phyloP scores from a whole-genome alignment of 2,888 invertebrate species.

The Macrostomum cliftonense region DNA sequence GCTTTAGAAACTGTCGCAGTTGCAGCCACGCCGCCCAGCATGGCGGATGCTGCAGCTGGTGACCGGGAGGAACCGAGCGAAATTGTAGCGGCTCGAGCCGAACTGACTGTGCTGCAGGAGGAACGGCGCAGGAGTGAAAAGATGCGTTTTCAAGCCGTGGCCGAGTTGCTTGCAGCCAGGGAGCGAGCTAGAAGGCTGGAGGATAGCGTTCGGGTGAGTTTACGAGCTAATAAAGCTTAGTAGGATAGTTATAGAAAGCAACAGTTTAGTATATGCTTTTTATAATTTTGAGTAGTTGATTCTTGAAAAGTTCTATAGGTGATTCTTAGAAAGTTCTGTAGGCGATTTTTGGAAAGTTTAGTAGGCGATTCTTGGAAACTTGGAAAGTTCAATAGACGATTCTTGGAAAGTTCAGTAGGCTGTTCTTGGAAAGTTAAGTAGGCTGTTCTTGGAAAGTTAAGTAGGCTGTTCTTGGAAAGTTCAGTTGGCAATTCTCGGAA shows the following conservation, averaged over 20 bases:
- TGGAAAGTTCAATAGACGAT: too few relatives aligned
- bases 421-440: too few relatives aligned
- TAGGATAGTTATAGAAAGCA: too few relatives aligned
- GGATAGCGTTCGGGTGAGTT: constrained; percentile 47
- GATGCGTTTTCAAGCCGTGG: constrained; percentile 55
- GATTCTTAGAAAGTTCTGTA: too few relatives aligned
- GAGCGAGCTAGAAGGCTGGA: constrained; percentile 59
- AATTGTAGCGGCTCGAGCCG: constrained; percentile 62
- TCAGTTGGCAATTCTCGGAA: too few relatives aligned
- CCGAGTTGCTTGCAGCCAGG: constrained; percentile 59
- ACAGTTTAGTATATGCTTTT: too few relatives aligned
- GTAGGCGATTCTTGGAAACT: too few relatives aligned
- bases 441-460: too few relatives aligned
- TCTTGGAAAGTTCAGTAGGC: too few relatives aligned
- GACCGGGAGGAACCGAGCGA: constrained; percentile 41
- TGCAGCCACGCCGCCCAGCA: not conserved
- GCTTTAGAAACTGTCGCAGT: not conserved
- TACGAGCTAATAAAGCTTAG: not conserved
- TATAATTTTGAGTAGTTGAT: not conserved
- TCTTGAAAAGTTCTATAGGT: constrained; percentile 17
- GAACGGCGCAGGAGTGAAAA: constrained; percentile 64
- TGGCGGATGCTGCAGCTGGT: constrained; percentile 1
- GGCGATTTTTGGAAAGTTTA: too few relatives aligned
- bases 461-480: too few relatives aligned
- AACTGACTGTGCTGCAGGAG: constrained; percentile 60